A percentile compares a stretch with the other conserved stretches of the same genome.
phyloP scores from a whole-genome alignment of 2,797 vertebrate species.

The Bovichtus diacanthus region DNA sequence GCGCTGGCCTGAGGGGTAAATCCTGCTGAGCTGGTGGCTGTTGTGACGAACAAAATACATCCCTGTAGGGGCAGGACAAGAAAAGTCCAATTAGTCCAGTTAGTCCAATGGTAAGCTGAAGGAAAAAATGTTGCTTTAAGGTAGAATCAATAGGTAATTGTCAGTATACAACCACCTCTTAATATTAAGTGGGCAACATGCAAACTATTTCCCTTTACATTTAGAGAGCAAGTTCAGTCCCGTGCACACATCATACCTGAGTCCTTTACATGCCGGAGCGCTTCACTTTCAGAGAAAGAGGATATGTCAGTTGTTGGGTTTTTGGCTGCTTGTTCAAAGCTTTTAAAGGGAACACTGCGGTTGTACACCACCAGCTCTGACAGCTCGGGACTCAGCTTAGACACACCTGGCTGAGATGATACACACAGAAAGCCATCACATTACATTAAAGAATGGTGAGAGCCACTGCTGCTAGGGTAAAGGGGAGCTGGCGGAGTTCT shows the following conservation, averaged over 20 bases:
- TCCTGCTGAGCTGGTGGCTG: slow-evolving; percentile 86
- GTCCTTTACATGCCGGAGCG: slow-evolving; percentile 88
- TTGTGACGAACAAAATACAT: slow-evolving; percentile 87
- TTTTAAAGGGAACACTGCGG: slow-evolving; percentile 86
- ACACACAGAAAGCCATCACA: slow-evolving; percentile 42
- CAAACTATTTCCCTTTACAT: background rate
- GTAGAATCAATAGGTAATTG: background rate
- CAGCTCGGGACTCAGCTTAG: slow-evolving; percentile 88
- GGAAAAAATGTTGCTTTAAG: background rate
- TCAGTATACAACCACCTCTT: background rate
- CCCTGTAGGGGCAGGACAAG: slow-evolving; percentile 72
- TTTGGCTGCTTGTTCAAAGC: slow-evolving; percentile 79
- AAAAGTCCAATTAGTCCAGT: background rate
- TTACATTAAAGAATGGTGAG: background rate
- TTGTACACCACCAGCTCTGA: slow-evolving; percentile 92
- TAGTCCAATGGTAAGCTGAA: background rate
- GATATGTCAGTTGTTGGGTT: slow-evolving; percentile 85
- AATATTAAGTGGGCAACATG: background rate
- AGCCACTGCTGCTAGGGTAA: background rate
- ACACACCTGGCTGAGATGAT: slow-evolving; percentile 55
- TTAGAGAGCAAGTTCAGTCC: background rate
- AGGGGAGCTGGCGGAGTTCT: too few species aligned
- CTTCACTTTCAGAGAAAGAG: slow-evolving; percentile 93
- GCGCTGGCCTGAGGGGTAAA: slow-evolving; percentile 91
- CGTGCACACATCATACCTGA: slow-evolving; percentile 80